Evolutionary conservation across 2,888 invertebrate species (phyloP).

Genomic region (Scaptomyza polygonia): DNA sequence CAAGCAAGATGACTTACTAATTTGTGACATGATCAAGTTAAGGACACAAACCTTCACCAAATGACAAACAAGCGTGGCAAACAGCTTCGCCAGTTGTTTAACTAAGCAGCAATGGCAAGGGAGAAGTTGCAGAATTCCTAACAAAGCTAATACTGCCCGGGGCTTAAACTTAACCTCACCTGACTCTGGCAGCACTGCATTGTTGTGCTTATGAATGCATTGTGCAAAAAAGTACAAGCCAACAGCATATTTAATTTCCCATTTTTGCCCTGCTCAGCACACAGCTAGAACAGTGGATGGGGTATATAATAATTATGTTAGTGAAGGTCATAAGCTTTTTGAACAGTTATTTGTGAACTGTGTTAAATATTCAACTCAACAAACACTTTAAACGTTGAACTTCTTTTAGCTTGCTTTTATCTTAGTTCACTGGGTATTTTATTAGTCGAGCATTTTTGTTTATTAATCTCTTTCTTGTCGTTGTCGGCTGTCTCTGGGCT

Average conservation of each 20-base stretch:
- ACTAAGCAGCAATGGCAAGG: constrained; percentile 2
- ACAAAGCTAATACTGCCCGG: neutral
- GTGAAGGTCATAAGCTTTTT: neutral
- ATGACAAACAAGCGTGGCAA: constrained; percentile 52
- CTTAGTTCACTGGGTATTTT: constrained; percentile 13
- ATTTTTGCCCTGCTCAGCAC: constrained; percentile 26
- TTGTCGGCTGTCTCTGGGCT: constrained; percentile 20
- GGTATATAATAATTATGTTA: neutral
- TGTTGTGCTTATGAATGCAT: constrained; percentile 53
- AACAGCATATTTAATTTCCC: constrained; percentile 28
- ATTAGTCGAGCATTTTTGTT: neutral
- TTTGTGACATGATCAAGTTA: constrained; percentile 76
- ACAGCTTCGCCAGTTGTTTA: constrained; percentile 22
- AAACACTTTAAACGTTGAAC: too few species aligned
- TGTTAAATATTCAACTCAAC: too few species aligned
- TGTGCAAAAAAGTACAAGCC: constrained; percentile 24
- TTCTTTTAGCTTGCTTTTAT: too few species aligned
- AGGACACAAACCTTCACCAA: constrained; percentile 31
- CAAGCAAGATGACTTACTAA: constrained; percentile 69
- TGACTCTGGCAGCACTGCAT: constrained; percentile 28
- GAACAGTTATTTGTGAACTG: too few species aligned
- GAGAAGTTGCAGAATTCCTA: neutral
- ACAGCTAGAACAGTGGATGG: neutral
- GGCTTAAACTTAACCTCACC: constrained; percentile 34
- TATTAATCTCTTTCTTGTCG: constrained; percentile 9